These are phyloP conservation scores for Tapera naevia DNA, from an alignment of 2,797 vertebrate genomes.

Conservation along the genomic window DNA sequence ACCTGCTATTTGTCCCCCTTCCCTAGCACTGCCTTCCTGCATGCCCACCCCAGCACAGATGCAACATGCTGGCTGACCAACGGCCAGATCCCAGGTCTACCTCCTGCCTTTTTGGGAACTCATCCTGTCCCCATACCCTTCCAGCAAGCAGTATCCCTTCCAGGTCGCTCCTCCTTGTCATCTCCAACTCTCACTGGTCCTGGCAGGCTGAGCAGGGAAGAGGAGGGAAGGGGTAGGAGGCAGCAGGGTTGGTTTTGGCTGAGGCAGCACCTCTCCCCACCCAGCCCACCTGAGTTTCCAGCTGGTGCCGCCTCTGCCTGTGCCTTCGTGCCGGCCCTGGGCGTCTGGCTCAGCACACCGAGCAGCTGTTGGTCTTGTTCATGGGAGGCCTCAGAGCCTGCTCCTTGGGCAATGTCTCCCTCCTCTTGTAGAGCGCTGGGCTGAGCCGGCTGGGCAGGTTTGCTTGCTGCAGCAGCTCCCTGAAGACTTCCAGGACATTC, in stretches of 20 bases:
- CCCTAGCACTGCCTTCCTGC: not conserved
- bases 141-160: not conserved
- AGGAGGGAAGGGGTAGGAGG: not conserved
- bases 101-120: not conserved
- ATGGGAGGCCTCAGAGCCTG: conserved; percentile 83
- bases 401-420: conserved; percentile 89
- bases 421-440: conserved; percentile 83
- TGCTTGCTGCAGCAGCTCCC: conserved; percentile 86
- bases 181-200: not conserved
- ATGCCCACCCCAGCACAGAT: fast-evolving
- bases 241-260: not conserved
- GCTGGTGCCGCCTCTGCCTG: not conserved
- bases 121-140: not conserved
- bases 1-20: fast-evolving
- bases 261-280: not conserved
- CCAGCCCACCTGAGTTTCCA: conserved; percentile 36
- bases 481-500: conserved; percentile 89
- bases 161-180: not conserved
- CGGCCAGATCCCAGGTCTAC: fast-evolving
- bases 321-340: not conserved
- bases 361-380: conserved; percentile 95
- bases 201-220: not conserved
- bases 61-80: fast-evolving
- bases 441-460: conserved; percentile 87
- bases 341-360: conserved; percentile 78